Evolutionary conservation across 2,888 invertebrate species (phyloP).

Genomic region (Nymphalis urticae): DNA sequence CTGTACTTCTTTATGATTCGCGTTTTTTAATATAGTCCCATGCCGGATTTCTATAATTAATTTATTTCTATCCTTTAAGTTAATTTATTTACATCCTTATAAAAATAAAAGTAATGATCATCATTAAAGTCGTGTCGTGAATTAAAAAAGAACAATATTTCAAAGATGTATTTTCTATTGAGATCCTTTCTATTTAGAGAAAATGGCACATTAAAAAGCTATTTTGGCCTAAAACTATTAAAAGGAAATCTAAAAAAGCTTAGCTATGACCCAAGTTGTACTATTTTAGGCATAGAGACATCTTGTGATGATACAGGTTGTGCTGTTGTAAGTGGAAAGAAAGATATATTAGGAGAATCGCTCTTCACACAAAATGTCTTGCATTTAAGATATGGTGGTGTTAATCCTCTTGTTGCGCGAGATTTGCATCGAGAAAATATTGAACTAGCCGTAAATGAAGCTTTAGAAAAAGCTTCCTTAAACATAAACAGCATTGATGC

Average conservation of each 20-base stretch:
- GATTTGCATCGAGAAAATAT: slow-evolving; percentile 91
- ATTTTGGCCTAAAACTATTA: neutral
- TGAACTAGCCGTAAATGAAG: slow-evolving; percentile 84
- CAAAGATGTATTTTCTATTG: slow-evolving; percentile 8
- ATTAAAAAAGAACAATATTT: neutral
- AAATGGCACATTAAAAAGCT: neutral
- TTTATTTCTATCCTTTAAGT: no score
- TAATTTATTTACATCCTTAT: no score
- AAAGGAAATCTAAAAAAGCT: slow-evolving; percentile 14
- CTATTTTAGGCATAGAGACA: slow-evolving; percentile 95
- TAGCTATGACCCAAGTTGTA: slow-evolving; percentile 37
- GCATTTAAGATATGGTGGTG: slow-evolving; percentile 90
- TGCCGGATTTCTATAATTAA: no score
- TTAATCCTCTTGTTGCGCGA: slow-evolving; percentile 93
- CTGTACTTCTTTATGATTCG: no score
- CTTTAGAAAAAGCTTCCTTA: slow-evolving; percentile 83
- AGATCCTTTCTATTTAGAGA: neutral
- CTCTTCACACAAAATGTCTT: slow-evolving; percentile 89
- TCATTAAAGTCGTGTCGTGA: no score
- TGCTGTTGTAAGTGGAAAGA: slow-evolving; percentile 89
- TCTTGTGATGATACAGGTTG: slow-evolving; percentile 99
- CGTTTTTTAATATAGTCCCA: no score
- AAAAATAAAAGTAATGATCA: no score
- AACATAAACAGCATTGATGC: slow-evolving; percentile 87
- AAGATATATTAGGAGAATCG: slow-evolving; percentile 89